Evolutionary conservation across 2,113 vertebrate species (phyloP), one percentile per base, ranked within the genome.

Genomic region (Melanerpes formicivorus): DNA sequence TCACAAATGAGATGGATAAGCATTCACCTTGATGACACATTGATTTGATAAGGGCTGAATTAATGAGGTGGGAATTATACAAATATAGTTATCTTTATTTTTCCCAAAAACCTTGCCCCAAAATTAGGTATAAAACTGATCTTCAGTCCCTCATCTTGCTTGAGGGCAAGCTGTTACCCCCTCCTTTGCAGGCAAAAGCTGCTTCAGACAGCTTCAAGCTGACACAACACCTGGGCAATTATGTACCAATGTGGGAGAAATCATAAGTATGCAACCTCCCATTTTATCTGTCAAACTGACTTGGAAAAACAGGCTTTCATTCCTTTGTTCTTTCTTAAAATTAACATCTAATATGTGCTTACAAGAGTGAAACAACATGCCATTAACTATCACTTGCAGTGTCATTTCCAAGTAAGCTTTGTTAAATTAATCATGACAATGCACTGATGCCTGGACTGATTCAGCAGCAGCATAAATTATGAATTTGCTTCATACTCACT

Each of bases 391-490:
- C 26, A 30, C 16, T 86, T 54, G 34, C 34, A 29, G 48, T 76
- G 72, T 74, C 50, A 65, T 72, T 94, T 80, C 79, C 72, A 83
- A 52, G 54, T 34, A 73, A 63, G 48, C 60, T 82, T 70, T 82
- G 26, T 76, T 90, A 63, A 91, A 81, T 88, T 86, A 91, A 72
- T 90, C 66, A 34, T 42, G 37, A 66, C 42, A 59, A 59, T 29
- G 75, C 71, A 30, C 46, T 62, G 21, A 30, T 79, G 37, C 60
- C 84, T 89, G 37, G 11, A 55, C 23, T 84, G 80, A 66, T 2
- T 70, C 74, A 71, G 60, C 75, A 92, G 29, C 50, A 63, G 52
- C 74, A 90, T 74, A 65, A 88, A 81, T 93, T 79, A 72, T 71
- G 37, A 70, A 80, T 87, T 30, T 77, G 32, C 37, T 80, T 80